Evolutionary conservation across 2,113 vertebrate species (phyloP).

Genomic region (Microcebus tavaratra): DNA sequence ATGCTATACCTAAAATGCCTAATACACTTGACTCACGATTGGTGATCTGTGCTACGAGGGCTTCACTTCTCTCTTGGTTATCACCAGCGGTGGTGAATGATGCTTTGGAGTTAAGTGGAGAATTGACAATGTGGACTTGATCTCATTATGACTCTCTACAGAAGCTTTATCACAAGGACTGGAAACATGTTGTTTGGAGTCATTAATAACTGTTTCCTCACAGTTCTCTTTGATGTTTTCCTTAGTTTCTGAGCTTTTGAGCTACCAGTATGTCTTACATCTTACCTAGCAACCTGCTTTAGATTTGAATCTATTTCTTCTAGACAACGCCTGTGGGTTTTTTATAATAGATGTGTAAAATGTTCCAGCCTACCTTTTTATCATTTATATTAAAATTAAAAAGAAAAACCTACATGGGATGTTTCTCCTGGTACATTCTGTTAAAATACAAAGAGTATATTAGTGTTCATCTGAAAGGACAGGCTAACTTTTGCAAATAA

Average conservation of each 20-base stretch:
- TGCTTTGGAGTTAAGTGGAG: background rate
- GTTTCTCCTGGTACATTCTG: constrained; percentile 67
- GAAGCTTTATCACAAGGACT: background rate
- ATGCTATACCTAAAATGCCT: background rate
- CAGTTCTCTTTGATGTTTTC: background rate
- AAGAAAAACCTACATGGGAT: constrained; percentile 61
- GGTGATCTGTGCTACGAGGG: background rate
- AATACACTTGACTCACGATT: background rate
- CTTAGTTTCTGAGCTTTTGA: background rate
- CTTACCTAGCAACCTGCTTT: background rate
- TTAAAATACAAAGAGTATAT: constrained; percentile 38
- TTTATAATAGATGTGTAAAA: constrained; percentile 70
- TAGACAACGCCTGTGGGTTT: constrained; percentile 42
- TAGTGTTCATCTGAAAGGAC: background rate
- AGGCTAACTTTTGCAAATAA: background rate
- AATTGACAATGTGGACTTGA: background rate
- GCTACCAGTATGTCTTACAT: background rate
- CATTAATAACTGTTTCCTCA: background rate
- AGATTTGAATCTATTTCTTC: background rate
- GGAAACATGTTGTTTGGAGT: background rate
- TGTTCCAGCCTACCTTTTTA: constrained; percentile 71
- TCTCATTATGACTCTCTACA: background rate
- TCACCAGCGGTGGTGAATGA: background rate
- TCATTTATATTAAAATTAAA: constrained; percentile 27
- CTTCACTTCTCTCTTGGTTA: background rate